A percentile compares a stretch with the other conserved stretches of the same genome.
These are phyloP conservation scores for Anser brachyrhynchus DNA, from an alignment of 2,113 vertebrate genomes.

Conservation along the genomic window DNA sequence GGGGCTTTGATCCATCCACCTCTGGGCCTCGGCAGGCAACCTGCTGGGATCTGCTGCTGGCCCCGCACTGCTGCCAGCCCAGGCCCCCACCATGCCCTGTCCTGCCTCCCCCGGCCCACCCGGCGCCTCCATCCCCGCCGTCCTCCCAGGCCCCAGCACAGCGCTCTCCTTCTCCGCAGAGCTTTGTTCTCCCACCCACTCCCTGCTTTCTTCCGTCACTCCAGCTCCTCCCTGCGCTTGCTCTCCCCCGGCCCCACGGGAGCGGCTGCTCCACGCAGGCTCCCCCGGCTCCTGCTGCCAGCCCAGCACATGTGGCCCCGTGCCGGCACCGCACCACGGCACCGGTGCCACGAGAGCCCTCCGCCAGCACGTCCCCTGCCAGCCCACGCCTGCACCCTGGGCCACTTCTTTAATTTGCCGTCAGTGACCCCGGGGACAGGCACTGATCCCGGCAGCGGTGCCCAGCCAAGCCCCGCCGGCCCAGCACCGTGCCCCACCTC, in stretches of 20 bases:
- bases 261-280: not conserved
- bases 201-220: not conserved
- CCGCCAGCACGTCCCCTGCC: no score
- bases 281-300: not conserved
- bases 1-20: not conserved
- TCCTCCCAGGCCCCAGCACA: not conserved
- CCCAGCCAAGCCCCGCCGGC: not conserved
- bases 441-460: fast-evolving
- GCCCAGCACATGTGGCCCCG: fast-evolving
- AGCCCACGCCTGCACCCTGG: no score
- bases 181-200: slow-evolving; percentile 62
- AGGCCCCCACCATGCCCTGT: no score
- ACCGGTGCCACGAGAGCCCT: not conserved
- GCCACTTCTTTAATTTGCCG: not conserved
- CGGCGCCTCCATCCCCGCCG: not conserved
- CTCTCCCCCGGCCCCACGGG: not conserved
- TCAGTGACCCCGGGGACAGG: fast-evolving
- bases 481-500: fast-evolving
- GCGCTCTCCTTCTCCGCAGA: not conserved
- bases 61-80: not conserved
- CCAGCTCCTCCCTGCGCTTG: not conserved
- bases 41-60: fast-evolving
- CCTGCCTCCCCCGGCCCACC: not conserved
- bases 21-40: fast-evolving
- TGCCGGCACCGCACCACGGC: no score